These are phyloP conservation scores for Chydorus sphaericus DNA, from an alignment of 2,888 invertebrate genomes.

Conservation along the genomic window DNA sequence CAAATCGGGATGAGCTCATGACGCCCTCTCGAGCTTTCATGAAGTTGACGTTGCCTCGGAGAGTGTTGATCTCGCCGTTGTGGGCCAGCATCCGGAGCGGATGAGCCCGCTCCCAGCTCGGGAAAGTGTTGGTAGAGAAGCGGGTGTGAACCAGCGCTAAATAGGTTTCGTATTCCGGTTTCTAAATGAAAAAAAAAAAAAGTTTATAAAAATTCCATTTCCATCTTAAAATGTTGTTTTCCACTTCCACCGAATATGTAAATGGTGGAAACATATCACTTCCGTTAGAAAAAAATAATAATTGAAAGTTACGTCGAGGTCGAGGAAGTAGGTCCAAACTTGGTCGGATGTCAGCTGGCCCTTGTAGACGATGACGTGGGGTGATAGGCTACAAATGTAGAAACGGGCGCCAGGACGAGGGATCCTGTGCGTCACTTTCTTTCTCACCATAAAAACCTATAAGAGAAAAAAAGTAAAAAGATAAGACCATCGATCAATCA, in stretches of 20 bases:
- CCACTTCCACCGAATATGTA: too few species aligned
- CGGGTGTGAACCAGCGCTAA: slow-evolving; percentile 92
- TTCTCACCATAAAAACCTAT: slow-evolving; percentile 82
- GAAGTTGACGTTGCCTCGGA: slow-evolving; percentile 92
- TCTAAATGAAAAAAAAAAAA: slow-evolving; percentile 17
- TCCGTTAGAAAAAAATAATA: not conserved
- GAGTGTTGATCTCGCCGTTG: slow-evolving; percentile 98
- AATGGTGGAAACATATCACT: not conserved
- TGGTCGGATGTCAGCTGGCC: slow-evolving; percentile 93
- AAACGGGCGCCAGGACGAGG: slow-evolving; percentile 72
- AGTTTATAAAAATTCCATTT: not conserved
- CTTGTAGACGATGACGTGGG: slow-evolving; percentile 87
- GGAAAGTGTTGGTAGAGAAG: slow-evolving; percentile 98
- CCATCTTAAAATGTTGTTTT: not conserved
- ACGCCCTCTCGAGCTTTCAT: slow-evolving; percentile 98
- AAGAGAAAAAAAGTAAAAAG: slow-evolving; percentile 18
- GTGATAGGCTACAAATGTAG: slow-evolving; percentile 89
- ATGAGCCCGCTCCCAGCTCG: slow-evolving; percentile 98
- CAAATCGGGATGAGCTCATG: slow-evolving; percentile 75
- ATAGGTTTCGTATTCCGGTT: slow-evolving; percentile 67
- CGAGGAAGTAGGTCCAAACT: slow-evolving; percentile 60
- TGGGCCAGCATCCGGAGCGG: slow-evolving; percentile 94
- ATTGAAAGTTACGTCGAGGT: slow-evolving; percentile 34
- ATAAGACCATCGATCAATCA: too few species aligned
- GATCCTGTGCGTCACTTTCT: slow-evolving; percentile 79